These are phyloP conservation scores for Anguilla megastoma DNA, from an alignment of 2,797 vertebrate genomes.

Conservation along the genomic window DNA sequence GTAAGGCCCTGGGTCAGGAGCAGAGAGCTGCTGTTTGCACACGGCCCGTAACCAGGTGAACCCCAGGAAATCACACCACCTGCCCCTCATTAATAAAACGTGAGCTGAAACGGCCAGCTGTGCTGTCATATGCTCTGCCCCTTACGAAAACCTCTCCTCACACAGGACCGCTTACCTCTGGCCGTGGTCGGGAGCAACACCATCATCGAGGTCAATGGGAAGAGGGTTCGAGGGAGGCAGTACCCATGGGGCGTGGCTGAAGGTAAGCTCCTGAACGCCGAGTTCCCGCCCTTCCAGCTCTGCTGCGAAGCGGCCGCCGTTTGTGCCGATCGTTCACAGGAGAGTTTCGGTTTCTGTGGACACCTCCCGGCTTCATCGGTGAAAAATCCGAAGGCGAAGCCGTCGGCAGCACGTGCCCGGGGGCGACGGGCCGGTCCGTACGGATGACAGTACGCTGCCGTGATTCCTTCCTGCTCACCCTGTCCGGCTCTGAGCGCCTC, in stretches of 20 bases:
- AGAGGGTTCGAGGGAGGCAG: slow-evolving; percentile 91
- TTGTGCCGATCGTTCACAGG: background rate
- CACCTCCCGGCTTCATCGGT: background rate
- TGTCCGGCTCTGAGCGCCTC: background rate
- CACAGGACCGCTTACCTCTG: slow-evolving; percentile 92
- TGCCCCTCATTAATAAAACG: background rate
- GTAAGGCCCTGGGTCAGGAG: too few species aligned
- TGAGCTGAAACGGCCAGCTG: background rate
- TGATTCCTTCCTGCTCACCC: background rate
- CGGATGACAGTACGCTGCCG: background rate
- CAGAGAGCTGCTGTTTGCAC: background rate
- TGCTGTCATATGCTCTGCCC: slow-evolving; percentile 33
- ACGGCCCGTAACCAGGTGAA: background rate
- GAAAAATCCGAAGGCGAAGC: background rate
- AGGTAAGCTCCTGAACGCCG: slow-evolving; percentile 72
- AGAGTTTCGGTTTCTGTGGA: background rate
- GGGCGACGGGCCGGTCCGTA: background rate
- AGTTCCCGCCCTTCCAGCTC: background rate
- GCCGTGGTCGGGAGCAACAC: slow-evolving; percentile 98
- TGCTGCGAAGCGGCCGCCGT: background rate
- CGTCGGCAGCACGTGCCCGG: background rate
- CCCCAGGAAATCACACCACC: background rate
- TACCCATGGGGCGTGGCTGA: slow-evolving; percentile 99
- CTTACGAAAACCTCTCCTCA: slow-evolving; percentile 44
- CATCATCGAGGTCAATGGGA: slow-evolving; percentile 93